Conservation (phyloP, 2,113 vertebrate genomes). For the Paramisgurnus dabryanus region DNA sequence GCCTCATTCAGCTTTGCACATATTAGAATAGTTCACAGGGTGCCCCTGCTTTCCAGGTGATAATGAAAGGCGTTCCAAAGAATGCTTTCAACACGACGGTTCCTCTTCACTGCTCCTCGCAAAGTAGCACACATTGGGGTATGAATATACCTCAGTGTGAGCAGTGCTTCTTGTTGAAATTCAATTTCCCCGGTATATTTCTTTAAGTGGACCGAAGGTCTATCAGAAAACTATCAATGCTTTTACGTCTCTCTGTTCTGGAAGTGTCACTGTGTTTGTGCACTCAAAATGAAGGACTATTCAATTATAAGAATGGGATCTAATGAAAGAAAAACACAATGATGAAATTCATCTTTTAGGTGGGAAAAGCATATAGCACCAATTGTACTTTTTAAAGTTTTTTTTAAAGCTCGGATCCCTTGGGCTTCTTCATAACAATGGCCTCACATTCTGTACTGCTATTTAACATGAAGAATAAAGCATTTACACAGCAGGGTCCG, state of each 20-base stretch:
- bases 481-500: not conserved
- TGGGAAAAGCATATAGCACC: not conserved
- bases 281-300: not conserved
- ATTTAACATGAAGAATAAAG: not conserved
- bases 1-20: conserved; percentile 43
- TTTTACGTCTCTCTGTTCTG: conserved; percentile 29
- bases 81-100: conserved; percentile 67
- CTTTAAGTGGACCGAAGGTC: conserved; percentile 64
- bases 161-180: conserved; percentile 62
- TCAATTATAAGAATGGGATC: not conserved
- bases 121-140: conserved; percentile 65
- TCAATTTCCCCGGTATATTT: conserved; percentile 63
- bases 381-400: no score
- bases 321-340: conserved; percentile 33
- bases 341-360: conserved; percentile 1
- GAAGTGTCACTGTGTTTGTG: conserved; percentile 31
- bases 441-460: not conserved
- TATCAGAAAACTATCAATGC: conserved; percentile 58
- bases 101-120: conserved; percentile 69
- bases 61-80: conserved; percentile 72
- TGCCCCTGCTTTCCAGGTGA: conserved; percentile 67
- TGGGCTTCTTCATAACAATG: no score
- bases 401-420: no score
- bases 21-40: conserved; percentile 70
- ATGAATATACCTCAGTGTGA: conserved; percentile 66